Conservation (phyloP, 1,140 invertebrate genomes). For the Zaprionus ghesquierei region DNA sequence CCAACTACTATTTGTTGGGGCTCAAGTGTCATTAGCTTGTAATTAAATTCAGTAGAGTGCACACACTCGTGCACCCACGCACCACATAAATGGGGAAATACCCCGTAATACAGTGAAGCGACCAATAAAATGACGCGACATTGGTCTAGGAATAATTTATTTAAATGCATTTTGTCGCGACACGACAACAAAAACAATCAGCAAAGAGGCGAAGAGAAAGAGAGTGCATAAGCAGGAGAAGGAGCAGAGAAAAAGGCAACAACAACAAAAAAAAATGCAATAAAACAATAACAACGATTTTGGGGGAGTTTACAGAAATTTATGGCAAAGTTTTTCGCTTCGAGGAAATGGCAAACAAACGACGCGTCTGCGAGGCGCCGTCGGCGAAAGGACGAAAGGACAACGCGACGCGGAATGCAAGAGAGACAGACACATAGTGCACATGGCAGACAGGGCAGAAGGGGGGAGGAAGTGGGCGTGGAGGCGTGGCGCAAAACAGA, state of each 20-base stretch:
- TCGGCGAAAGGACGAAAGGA: conserved; percentile 41
- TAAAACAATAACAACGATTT: conserved; percentile 34
- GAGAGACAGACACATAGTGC: conserved; percentile 15
- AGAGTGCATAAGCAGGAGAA: conserved; percentile 14
- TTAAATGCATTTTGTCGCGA: conserved; percentile 82
- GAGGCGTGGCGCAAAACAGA: not conserved
- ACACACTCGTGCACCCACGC: not conserved
- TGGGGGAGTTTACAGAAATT: conserved; percentile 60
- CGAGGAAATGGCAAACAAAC: conserved; percentile 78
- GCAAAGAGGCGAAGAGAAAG: not conserved
- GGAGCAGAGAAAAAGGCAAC: not conserved
- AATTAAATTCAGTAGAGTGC: conserved; percentile 46
- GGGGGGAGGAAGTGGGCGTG: not conserved
- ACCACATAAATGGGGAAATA: conserved; percentile 24
- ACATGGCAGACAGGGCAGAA: conserved; percentile 19
- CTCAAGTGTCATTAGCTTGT: conserved; percentile 43
- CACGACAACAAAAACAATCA: conserved; percentile 45
- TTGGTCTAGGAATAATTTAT: conserved; percentile 80
- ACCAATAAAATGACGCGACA: conserved; percentile 80
- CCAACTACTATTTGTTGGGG: not conserved
- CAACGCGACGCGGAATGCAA: conserved; percentile 23
- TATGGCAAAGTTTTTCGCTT: conserved; percentile 70
- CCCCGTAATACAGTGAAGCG: conserved; percentile 28
- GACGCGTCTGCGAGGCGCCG: conserved; percentile 67
- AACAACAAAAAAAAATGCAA: conserved; percentile 19